These are phyloP conservation scores for Drosophila ficusphila DNA, from an alignment of 1,140 invertebrate genomes.

Conservation along the genomic window DNA sequence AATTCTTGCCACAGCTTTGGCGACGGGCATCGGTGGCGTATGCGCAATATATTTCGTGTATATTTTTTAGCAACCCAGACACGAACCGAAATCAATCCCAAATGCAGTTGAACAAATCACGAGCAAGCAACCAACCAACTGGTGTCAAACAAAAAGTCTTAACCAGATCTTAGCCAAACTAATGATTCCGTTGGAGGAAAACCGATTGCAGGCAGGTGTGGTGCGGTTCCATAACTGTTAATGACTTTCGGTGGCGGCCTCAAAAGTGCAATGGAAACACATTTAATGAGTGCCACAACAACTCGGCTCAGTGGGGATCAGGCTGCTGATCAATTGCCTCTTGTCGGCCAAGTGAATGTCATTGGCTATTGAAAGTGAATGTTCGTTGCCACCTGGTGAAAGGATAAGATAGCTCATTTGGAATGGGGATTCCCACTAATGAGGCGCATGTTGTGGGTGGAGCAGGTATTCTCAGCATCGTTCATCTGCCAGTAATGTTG, in stretches of 20 bases:
- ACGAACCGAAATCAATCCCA: constrained; percentile 56
- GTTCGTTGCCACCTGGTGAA: constrained; percentile 50
- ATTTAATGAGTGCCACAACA: constrained; percentile 55
- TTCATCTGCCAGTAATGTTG: constrained; percentile 21
- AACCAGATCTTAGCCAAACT: constrained; percentile 44
- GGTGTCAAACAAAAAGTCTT: constrained; percentile 34
- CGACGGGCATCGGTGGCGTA: constrained; percentile 31
- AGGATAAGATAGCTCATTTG: constrained; percentile 37
- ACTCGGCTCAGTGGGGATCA: constrained; percentile 23
- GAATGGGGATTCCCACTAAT: constrained; percentile 20
- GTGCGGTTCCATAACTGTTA: constrained; percentile 51
- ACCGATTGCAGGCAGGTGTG: constrained; percentile 49
- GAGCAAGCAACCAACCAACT: constrained; percentile 33
- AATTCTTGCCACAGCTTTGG: constrained; percentile 41
- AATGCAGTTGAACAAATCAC: constrained; percentile 68
- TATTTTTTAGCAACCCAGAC: constrained; percentile 32
- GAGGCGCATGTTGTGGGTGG: constrained; percentile 1
- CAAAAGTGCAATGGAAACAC: constrained; percentile 55
- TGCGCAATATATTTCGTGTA: constrained; percentile 52
- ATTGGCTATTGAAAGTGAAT: constrained; percentile 56
- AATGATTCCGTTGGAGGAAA: constrained; percentile 33
- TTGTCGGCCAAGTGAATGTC: constrained; percentile 51
- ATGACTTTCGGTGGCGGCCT: constrained; percentile 72
- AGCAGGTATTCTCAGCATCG: constrained; percentile 10
- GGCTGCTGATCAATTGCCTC: constrained; percentile 36